Conservation (phyloP, 2,888 invertebrate genomes). For the Cataglyphis rosenhaueri region DNA sequence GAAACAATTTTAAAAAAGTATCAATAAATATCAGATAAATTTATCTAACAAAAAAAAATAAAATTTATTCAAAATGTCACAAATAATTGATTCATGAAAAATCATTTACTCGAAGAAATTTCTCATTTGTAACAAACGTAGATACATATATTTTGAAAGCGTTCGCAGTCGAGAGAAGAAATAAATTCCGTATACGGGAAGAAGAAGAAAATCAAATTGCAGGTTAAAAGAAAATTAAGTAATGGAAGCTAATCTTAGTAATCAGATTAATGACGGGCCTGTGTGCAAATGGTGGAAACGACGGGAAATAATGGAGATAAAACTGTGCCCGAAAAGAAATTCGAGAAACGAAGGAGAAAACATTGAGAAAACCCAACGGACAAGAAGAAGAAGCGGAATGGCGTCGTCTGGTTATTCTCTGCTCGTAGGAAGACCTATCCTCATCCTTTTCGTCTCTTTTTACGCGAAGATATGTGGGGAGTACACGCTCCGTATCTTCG, state of each 20-base stretch:
- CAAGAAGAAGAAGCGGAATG: constrained; percentile 22
- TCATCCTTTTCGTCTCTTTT: constrained; percentile 32
- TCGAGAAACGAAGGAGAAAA: neutral
- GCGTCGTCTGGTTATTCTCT: constrained; percentile 32
- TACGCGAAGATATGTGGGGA: constrained; percentile 22
- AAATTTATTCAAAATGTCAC: neutral
- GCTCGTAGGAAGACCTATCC: constrained; percentile 29
- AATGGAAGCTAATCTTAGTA: constrained; percentile 9
- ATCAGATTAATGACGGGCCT: constrained; percentile 18
- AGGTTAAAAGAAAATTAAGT: neutral
- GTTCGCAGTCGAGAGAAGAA: neutral
- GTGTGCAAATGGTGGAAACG: constrained; percentile 21
- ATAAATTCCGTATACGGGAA: neutral
- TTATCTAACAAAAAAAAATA: neutral
- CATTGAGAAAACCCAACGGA: neutral
- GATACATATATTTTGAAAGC: neutral
- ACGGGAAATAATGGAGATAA: constrained; percentile 5
- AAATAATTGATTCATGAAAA: neutral
- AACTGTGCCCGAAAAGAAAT: neutral
- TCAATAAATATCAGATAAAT: neutral
- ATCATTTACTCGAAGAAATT: constrained; percentile 2
- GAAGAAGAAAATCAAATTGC: constrained; percentile 27
- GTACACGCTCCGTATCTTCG: constrained; percentile 43
- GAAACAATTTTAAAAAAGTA: neutral
- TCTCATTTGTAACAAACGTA: neutral